These are phyloP conservation scores for Neostethus bicornis DNA, from an alignment of 2,797 vertebrate species.

Conservation along the genomic window DNA sequence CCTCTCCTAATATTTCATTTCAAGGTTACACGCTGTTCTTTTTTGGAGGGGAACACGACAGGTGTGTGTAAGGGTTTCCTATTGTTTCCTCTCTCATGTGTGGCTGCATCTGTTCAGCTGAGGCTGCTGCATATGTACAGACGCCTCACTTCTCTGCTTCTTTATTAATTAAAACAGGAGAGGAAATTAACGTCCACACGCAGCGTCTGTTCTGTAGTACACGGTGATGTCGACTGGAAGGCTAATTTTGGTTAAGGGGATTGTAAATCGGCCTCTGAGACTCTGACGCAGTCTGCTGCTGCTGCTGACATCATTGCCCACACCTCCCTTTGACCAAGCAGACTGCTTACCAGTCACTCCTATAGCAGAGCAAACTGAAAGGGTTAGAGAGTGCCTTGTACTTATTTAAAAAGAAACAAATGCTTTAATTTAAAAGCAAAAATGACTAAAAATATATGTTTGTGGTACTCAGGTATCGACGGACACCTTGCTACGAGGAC, in stretches of 20 bases:
- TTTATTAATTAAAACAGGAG: slow-evolving; percentile 19
- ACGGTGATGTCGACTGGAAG: slow-evolving; percentile 51
- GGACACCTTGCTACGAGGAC: too few relatives aligned
- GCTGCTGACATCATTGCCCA: slow-evolving; percentile 74
- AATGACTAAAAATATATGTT: too few relatives aligned
- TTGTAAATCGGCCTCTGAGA: slow-evolving; percentile 64
- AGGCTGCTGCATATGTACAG: slow-evolving; percentile 8
- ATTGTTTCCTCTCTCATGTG: slow-evolving; percentile 25
- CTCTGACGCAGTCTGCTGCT: slow-evolving; percentile 74
- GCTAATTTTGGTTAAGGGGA: slow-evolving; percentile 62
- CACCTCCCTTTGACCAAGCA: slow-evolving; percentile 65
- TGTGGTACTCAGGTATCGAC: too few relatives aligned
- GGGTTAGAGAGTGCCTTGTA: slow-evolving; percentile 13
- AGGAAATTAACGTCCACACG: slow-evolving; percentile 39
- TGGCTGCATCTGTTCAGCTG: slow-evolving; percentile 7
- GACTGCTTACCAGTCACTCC: slow-evolving; percentile 36
- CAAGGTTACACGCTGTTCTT: slow-evolving; percentile 34
- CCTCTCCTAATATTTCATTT: slow-evolving; percentile 9
- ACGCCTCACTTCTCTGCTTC: slow-evolving; percentile 2
- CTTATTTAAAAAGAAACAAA: neutral
- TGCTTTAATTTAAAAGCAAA: slow-evolving; percentile 17
- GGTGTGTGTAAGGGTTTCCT: neutral
- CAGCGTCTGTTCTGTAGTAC: slow-evolving; percentile 39
- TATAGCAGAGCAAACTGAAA: slow-evolving; percentile 12
- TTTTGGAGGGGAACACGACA: neutral